A percentile compares a stretch with the other conserved stretches of the same genome.
Evolutionary conservation across 2,113 vertebrate species (phyloP).

Genomic region (Sus scrofa): T2T-Sscrofa CM000827.6:62816001-62816500

Average conservation of each 20-base stretch:
- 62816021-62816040: background rate
- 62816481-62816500: background rate
- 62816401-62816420: background rate
- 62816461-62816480: background rate
- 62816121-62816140: background rate
- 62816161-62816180: background rate
- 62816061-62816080: background rate
- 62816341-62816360: background rate
- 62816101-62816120: conserved; percentile 4
- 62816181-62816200: background rate
- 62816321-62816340: background rate
- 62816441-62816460: background rate
- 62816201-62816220: background rate
- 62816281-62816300: background rate
- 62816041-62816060: background rate
- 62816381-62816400: background rate
- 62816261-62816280: background rate
- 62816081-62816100: background rate
- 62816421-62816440: background rate
- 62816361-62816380: background rate
- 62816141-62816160: background rate
- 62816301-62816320: background rate
- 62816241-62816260: background rate
- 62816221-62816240: background rate
- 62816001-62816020: background rate